Conservation (phyloP, 2,113 vertebrate genomes). For the Gracilinanus agilis region DNA sequence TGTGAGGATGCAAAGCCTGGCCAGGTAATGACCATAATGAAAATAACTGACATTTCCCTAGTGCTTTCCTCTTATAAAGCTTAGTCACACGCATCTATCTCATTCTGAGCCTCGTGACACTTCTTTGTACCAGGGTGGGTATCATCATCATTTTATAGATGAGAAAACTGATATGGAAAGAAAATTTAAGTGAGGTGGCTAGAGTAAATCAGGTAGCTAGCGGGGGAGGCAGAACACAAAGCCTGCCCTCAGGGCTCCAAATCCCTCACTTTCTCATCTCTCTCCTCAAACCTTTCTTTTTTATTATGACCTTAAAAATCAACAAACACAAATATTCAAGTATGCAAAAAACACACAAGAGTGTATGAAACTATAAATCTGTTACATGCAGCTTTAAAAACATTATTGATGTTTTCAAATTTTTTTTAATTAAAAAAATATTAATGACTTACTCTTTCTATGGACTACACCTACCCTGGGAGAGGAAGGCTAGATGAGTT, state of each 20-base stretch:
- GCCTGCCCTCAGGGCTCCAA: not conserved
- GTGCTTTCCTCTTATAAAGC: not conserved
- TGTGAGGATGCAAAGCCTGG: slow-evolving; percentile 97
- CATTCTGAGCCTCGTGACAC: not conserved
- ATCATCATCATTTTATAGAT: not conserved
- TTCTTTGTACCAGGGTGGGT: not conserved
- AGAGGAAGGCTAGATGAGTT: not conserved
- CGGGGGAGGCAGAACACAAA: not conserved
- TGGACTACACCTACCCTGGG: not conserved
- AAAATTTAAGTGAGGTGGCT: not conserved
- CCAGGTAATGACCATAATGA: slow-evolving; percentile 86
- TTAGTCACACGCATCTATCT: not conserved
- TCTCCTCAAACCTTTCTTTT: not conserved
- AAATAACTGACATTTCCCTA: not conserved
- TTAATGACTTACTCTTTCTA: not conserved
- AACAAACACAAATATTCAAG: not conserved
- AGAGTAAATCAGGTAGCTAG: not conserved
- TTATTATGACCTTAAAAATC: not conserved
- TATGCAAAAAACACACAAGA: not conserved
- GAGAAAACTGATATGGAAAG: not conserved
- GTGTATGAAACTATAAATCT: not conserved
- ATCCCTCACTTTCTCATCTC: not conserved
- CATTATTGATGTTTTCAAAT: too few relatives aligned
- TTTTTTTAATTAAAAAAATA: too few relatives aligned
- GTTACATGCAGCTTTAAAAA: not conserved